Base-by-base conservation (phyloP, 2,888 invertebrate genomes). In the Orthonychiurus folsomi region DNA sequence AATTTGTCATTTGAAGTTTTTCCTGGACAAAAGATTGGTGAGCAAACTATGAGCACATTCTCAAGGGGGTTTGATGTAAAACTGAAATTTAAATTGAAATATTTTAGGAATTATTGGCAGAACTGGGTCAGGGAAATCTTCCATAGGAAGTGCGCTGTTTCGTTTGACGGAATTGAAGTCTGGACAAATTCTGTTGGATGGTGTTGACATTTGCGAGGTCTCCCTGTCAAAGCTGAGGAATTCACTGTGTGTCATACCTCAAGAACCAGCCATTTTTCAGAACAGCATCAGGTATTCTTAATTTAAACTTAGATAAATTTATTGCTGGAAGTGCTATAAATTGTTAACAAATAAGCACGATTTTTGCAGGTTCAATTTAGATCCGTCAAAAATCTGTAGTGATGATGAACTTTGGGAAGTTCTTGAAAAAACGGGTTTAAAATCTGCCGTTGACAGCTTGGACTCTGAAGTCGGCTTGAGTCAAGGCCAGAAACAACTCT, bases 221-320 rank as follows among this genome's bases (percentile, higher is more conserved):
- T 78, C 79, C 1, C 74, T 83, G 55, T 76, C 79, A 52, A 76
- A 79, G 63, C 76, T 85, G 20, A 76, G 85, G 57, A 78, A 77
- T 28, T 76, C 76, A 55, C 71, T 81, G 48, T 79, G 80, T 15
- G 77, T 81, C 53, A 81, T 85, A 65, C 84, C 85, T 5, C 84
- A 85, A 73, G 84, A 85, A 73, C 84, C 85, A 1, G 79, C 83
- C 2, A 76, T 85, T 15, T 84, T 84, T 73, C 79, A 80, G 27
- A 83, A 83, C 50, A 81, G 81, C 24, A 74, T 85, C 26, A 80
- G 82, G 81, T 81, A 72, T 66, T 64, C 59, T 52, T 23, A 21
- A 3, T 20, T 52, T 21, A 20, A 52, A 52, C 12, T 9, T 9
- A 15, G 5, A 20, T 21, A 21, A 3, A 26, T 12, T 26, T 56